Base-by-base conservation (phyloP, 1,140 invertebrate species). In the Rhopalosiphum maidis region DNA sequence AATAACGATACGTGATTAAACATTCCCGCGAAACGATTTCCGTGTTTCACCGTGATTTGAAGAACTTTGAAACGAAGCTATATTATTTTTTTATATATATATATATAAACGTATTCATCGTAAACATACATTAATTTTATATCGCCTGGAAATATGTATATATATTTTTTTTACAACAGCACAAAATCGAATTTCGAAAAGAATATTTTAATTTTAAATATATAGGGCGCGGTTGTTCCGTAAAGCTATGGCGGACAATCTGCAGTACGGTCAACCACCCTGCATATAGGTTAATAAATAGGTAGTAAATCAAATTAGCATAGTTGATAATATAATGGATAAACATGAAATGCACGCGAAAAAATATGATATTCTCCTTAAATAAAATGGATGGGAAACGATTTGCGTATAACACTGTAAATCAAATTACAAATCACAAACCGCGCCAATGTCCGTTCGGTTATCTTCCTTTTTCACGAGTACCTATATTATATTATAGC, bases 191-290 rank as follows among this genome's bases (percentile, higher is more conserved):
- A n/a, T 77, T 77, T 77, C 15, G 60, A n/a, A 77, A 77, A n/a
- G 60, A 77, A 77, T 77, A 77, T n/a, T 77, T 77, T 77, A 77
- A 68, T 68, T 68, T n/a, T 77, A 77, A n/a, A 77, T n/a, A n/a
- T 18, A n/a, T 5, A 77, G 60, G 60, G 11, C 60, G 18, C 30
- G 60, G n/a, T n/a, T 77, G n/a, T n/a, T n/a, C n/a, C 15, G 60
- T 18, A 18, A n/a, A 77, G 11, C 60, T 30, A 30, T n/a, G 60
- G 15, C 60, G 0, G 60, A 9, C 11, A 68, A 68, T 30, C 60
- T 68, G 30, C 60, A 68, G 9, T n/a, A 30, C 9, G 60, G 60
- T 68, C 60, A 68, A 30, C 11, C 60, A 68, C 60, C 9, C 60
- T 30, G 60, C 15, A n/a, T 15, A n/a, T n/a, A 77, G n/a, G 30